Base-by-base conservation (phyloP, 2,888 invertebrate species). In the Hofmannophila pseudospretella region DNA sequence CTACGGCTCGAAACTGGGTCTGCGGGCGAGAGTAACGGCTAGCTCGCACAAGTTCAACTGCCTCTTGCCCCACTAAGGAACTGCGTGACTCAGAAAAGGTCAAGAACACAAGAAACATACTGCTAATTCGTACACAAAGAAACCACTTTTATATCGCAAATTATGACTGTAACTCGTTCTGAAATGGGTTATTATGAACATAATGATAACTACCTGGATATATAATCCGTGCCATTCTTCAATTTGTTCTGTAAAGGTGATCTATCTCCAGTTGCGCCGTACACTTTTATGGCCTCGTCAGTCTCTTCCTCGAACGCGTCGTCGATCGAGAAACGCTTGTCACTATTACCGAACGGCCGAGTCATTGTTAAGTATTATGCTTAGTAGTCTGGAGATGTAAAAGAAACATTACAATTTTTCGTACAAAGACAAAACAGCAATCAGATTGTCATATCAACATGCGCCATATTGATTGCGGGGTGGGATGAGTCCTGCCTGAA, bases 231-330 rank as follows among this genome's bases (percentile, higher is more conserved):
- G 50, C 79, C 79, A 72, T 79, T 82, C 62, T 77, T 82, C 43
- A 68, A 75, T 77, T 82, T 84, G 51, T 76, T 81, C 59, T 82
- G 78, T 60, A 92, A 85, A 57, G 93, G 92, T 47, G 92, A 91
- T 57, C 92, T 89, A 70, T 92, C 91, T 46, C 90, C 91, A 32
- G 92, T 93, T 34, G 93, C 90, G 32, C 94, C 94, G 72, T 95
- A 95, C 31, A 94, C 93, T 65, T 92, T 90, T 57, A 95, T 91
- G 37, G 93, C 93, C 68, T 94, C 94, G 62, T 94, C 94, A 31
- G 94, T 93, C 68, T 95, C 94, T 67, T 94, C 94, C 66, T 94
- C 94, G 64, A 94, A 94, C 8, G 94, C 94, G 74, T 94, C 94
- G 74, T 94, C 94, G 57, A 94, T 94, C 34, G 93, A 93, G 79